These are phyloP conservation scores for Haemorhous mexicanus DNA, from an alignment of 2,113 vertebrate genomes.

Conservation along the genomic window DNA sequence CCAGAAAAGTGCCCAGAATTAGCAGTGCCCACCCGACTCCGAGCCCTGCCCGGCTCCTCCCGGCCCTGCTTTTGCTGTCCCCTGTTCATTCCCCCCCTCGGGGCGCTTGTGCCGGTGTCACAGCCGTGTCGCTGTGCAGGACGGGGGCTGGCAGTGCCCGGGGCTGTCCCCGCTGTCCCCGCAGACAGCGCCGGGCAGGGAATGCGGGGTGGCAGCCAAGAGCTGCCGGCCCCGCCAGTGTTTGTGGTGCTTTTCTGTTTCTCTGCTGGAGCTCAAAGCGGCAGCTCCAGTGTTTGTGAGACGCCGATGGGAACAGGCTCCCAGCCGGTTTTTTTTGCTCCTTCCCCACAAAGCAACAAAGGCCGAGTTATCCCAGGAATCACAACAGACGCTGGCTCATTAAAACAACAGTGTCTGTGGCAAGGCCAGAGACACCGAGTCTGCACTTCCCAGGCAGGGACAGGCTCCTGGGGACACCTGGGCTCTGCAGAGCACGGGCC, in stretches of 20 bases:
- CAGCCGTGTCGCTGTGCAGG: not conserved
- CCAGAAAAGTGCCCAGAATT: not conserved
- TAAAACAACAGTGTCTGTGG: constrained; percentile 40
- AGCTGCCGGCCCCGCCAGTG: constrained; percentile 18
- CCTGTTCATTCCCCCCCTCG: not conserved
- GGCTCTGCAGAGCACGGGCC: not conserved
- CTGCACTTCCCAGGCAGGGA: not conserved
- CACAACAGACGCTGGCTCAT: constrained; percentile 7
- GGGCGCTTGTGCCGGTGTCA: not conserved
- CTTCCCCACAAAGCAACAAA: constrained; percentile 27
- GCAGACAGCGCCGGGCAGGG: constrained; percentile 26
- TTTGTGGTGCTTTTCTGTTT: constrained; percentile 63
- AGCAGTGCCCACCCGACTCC: not conserved
- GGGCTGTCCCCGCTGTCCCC: not conserved
- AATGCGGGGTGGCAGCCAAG: constrained; percentile 68
- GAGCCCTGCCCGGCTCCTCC: not conserved
- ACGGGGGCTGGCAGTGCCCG: not conserved
- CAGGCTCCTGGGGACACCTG: not conserved
- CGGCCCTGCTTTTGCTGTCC: not conserved
- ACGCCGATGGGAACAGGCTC: not conserved
- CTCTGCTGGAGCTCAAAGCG: constrained; percentile 46
- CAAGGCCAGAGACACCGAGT: not conserved
- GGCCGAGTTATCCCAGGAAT: constrained; percentile 23
- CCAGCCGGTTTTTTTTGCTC: not conserved
- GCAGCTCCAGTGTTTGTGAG: not conserved